Base-by-base conservation (phyloP, 1,140 invertebrate genomes). In the Trachymyrmex cornetzi region DNA sequence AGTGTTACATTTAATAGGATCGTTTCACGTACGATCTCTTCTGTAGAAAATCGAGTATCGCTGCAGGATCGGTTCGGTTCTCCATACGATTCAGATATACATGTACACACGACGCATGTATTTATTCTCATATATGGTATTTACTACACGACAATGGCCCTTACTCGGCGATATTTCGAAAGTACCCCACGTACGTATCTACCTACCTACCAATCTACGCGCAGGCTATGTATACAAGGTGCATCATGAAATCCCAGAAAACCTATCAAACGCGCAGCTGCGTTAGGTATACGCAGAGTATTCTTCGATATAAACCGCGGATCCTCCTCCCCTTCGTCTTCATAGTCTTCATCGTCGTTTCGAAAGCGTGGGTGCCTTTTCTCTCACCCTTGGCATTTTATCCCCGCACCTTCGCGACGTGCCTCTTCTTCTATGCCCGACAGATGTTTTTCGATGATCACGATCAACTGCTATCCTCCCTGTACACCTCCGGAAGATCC, bases 341-440 rank as follows among this genome's bases (percentile, higher is more conserved):
- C 71, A 14, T 69, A 30, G 22, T 61, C 85, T 53, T 16, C 50
- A 87, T 75, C 85, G 48, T 57, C 53, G 30, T 75, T 9, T 84
- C 86, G 53, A 91, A 89, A 90, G 90, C 91, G 92, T 93, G 88
- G 92, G 92, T 91, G 92, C 77, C 55, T 67, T 81, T 87, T 77
- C 59, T 79, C 59, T 59, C 14, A 44, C 12, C 75, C 74, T 27
- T 27, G 3, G 2, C 24, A 48, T 61, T 64, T 75, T 57, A 63
- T 44, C 84, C 57, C 38, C 53, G 77, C 69, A 6, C 44, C 75
- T 84, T 84, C 67, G 57, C 64, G 22, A 14, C 75, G 44, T 57
- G 57, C 63, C 64, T 74, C 75, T 66, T 87, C 64, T 79, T 63
- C 61, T 82, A 34, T 55, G 48, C 69, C 63, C 22, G 87, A 89